phyloP scores from a whole-genome alignment of 2,888 invertebrate species.

The Ypsolopha sequella region DNA sequence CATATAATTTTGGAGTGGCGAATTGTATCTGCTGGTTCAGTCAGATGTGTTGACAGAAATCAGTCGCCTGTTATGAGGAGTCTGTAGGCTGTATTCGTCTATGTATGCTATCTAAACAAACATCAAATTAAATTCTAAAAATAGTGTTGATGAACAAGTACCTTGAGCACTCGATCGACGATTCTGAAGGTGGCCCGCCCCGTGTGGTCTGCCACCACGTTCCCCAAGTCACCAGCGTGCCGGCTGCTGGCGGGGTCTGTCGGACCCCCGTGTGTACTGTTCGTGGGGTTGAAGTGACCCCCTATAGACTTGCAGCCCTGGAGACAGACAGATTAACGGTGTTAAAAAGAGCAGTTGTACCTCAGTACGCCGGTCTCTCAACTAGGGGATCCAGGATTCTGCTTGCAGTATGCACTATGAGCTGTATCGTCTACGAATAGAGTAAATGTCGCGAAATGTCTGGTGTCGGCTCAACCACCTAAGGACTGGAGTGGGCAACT shows the following conservation, averaged over 20 bases:
- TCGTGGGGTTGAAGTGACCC: conserved; percentile 86
- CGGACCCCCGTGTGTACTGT: conserved; percentile 85
- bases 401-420: no score
- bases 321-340: not conserved
- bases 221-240: conserved; percentile 93
- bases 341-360: no score
- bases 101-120: not conserved
- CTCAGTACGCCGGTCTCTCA: no score
- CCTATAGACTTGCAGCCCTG: conserved; percentile 94
- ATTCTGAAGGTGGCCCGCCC: conserved; percentile 74
- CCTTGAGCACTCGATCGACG: conserved; percentile 38
- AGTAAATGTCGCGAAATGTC: no score
- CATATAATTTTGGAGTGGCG: no score
- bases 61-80: not conserved
- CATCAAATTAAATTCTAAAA: not conserved
- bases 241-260: conserved; percentile 66
- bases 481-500: no score
- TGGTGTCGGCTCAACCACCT: no score
- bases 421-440: no score
- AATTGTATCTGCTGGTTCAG: no score
- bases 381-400: no score
- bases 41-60: no score
- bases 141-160: conserved; percentile 12
- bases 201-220: conserved; percentile 76
- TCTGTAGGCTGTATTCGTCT: not conserved